Base-by-base conservation (phyloP, 2,113 vertebrate genomes). In the Syngnathus scovelli region DNA sequence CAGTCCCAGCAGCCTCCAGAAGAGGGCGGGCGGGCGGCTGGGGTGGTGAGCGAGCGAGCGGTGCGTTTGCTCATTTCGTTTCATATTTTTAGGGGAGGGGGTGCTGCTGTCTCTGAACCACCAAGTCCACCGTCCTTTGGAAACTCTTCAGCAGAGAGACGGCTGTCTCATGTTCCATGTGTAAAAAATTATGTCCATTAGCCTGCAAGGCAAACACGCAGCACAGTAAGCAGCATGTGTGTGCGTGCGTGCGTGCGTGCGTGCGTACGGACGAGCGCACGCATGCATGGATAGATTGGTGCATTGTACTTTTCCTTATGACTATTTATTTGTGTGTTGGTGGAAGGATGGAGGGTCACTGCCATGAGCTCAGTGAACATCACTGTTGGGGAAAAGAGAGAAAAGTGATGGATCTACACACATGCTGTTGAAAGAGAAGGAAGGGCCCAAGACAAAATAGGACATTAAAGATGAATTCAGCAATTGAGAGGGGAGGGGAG, bases 121-220 rank as follows among this genome's bases (percentile, higher is more conserved):
- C 91, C 94, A 99, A 93, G 93, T 99, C 95, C 94, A 99, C 97
- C 89, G 92, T 96, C 85, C 93, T 94, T 91, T 93, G 96, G 94
- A 99, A 99, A 94, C 92, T 99, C 96, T 99, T 99, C 93, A 99
- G 94, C 73, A 99, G 93, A 87, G 96, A 92, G 77, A 99, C 97
- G 83, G 97, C 96, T 71, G 94, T 95, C 90, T 99, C 95, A 21
- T 99, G 97, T 91, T 99, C 95, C 94, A 97, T 93, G 89, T 99
- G 95, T 88, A 96, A 94, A 95, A 99, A 99, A 92, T 93, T 99
- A 94, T 98, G 96, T 91, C 97, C 96, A 5, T 99, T 99, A 71
- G 94, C 97, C 97, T 99, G 94, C 64, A 94, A 94, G 59, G 92
- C 85, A 95, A 85, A 90, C 85, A 91, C 62, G 78, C 83, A 87